Evolutionary conservation across 2,113 vertebrate species (phyloP), one percentile per base, ranked within the genome.

Genomic region (Condylura cristata): DNA sequence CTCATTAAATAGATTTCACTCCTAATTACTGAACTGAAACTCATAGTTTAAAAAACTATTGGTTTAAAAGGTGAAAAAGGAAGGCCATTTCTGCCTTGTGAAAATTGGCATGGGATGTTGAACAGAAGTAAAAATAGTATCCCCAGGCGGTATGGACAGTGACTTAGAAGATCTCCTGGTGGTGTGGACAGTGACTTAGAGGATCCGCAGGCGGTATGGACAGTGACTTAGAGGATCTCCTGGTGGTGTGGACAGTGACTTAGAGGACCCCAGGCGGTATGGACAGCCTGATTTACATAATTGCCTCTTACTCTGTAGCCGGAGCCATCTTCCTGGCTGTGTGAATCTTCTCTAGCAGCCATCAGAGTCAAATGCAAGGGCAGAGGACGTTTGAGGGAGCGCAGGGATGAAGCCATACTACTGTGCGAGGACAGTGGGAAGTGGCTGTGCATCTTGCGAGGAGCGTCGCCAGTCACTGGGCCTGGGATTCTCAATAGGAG

Each of bases 221-320:
- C n/a, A n/a, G n/a, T n/a, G n/a, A n/a, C n/a, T n/a, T n/a, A n/a
- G n/a, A n/a, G n/a, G n/a, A n/a, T n/a, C n/a, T n/a, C n/a, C n/a
- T n/a, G n/a, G n/a, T n/a, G n/a, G n/a, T n/a, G n/a, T n/a, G n/a
- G n/a, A n/a, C n/a, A n/a, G n/a, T n/a, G n/a, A n/a, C n/a, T n/a
- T n/a, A n/a, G n/a, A n/a, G n/a, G n/a, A n/a, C 12, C 30, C 0
- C 10, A 85, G 39, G 30, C 6, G 3, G 17, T 16, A 0, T 32
- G 26, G 30, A 60, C 72, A 66, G 70, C 30, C 18, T 51, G 22
- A 8, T 0, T 56, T 3, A n/a, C 20, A 26, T 39, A 3, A 2
- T 12, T 20, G 44, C 51, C 18, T 22, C 3, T 65, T 34, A 12
- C 28, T 63, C 16, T 53, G 22, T 46, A 14, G 10, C 6, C 24